Percentiles rank a stretch among this genome's conserved stretches.
These are phyloP conservation scores for Agrilus cyanescens DNA, from an alignment of 2,888 invertebrate species.

Conservation along the genomic window DNA sequence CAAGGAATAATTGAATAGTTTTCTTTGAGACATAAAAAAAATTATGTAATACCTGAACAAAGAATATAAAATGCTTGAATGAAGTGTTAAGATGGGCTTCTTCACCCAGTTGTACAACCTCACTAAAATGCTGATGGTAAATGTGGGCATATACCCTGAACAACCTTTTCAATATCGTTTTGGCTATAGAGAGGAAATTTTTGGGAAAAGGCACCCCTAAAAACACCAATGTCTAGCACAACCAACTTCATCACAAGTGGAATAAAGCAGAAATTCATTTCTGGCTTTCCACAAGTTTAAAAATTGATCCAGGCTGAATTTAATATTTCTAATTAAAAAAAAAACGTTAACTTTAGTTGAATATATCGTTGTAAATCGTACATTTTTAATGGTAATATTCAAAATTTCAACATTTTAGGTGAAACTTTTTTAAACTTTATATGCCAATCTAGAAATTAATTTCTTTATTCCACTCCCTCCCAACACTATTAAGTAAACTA, in stretches of 20 bases:
- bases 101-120: constrained; percentile 94
- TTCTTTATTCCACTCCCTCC: no score
- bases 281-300: no score
- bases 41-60: constrained; percentile 59
- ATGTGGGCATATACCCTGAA: constrained; percentile 99
- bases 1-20: constrained; percentile 31
- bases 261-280: no score
- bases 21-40: constrained; percentile 1
- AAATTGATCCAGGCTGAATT: no score
- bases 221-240: constrained; percentile 13
- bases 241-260: background rate
- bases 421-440: background rate
- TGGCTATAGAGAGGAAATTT: constrained; percentile 92
- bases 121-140: constrained; percentile 97
- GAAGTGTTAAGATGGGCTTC: constrained; percentile 99
- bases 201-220: constrained; percentile 94
- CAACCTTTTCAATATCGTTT: constrained; percentile 93
- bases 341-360: background rate
- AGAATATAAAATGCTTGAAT: constrained; percentile 99
- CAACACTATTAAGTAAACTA: constrained; percentile 24
- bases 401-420: background rate
- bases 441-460: background rate
- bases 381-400: no score
- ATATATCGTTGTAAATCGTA: no score
- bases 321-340: no score